These are phyloP conservation scores for Trimorus sp. DNA, from an alignment of 2,888 invertebrate genomes.

Conservation along the genomic window DNA sequence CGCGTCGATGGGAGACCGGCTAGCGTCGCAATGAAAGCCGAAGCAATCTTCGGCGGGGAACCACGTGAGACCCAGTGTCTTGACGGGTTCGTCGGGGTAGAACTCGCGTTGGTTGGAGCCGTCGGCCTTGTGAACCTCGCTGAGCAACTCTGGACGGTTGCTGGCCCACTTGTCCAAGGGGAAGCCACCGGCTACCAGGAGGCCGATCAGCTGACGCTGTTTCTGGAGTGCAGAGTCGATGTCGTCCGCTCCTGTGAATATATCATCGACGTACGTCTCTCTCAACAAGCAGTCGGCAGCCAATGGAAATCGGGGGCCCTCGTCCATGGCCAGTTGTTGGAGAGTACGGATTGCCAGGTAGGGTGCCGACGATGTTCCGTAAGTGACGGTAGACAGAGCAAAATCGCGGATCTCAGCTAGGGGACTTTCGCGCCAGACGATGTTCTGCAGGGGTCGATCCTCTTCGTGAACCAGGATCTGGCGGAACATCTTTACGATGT, in stretches of 20 bases:
- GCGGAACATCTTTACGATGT: slow-evolving; percentile 73
- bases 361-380: not conserved
- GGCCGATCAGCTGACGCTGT: not conserved
- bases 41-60: not conserved
- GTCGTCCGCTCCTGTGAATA: not conserved
- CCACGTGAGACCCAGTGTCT: not conserved
- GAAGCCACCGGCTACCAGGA: not conserved
- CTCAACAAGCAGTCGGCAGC: not conserved
- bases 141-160: not conserved
- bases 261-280: slow-evolving; percentile 5
- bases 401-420: too few species aligned
- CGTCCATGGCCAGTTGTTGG: not conserved
- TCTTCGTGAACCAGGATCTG: slow-evolving; percentile 31
- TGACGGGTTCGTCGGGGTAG: not conserved
- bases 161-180: not conserved
- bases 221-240: not conserved
- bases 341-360: not conserved
- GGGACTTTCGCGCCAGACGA: not conserved
- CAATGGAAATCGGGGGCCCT: not conserved
- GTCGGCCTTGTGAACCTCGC: not conserved
- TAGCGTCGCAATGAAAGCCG: not conserved
- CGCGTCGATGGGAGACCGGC: too few species aligned
- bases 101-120: not conserved
- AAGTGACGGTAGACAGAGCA: not conserved
- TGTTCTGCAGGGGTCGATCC: not conserved